Base-by-base conservation (phyloP, 2,113 vertebrate genomes). In the Tursiops truncatus region DNA sequence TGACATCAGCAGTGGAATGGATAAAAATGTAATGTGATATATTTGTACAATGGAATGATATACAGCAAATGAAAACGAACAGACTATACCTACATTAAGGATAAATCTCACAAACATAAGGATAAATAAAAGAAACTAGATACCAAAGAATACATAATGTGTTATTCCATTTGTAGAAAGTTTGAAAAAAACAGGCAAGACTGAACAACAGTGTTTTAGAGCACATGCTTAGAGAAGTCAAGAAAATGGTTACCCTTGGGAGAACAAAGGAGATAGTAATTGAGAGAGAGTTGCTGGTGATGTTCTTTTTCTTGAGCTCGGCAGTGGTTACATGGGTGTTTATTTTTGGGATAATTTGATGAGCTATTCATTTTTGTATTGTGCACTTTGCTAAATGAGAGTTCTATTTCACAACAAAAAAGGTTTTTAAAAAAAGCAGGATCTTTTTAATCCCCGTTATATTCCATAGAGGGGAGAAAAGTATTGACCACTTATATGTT, bases 361-460 rank as follows among this genome's bases (percentile, higher is more conserved):
- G 38, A 87, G 33, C 53, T 89, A 21, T 50, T 89, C 58, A 73
- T 62, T 84, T 95, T 88, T 62, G 36, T 83, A 53, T 89, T 62
- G 63, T 86, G 58, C 21, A 76, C 3, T 91, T 96, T 65, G 71
- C 36, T 60, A 33, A 65, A 44, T 85, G 5, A 85, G 5, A 84
- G 38, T 79, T 50, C 63, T 56, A 93, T 53, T 97, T 88, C 36
- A 92, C 28, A 74, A 85, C 25, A 83, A 81, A 70, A 81, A 81
- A 63, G 25, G 0, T 23, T 65, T 77, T 84, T 12, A 62, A 60
- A 65, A 93, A 68, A 23, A 68, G 18, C 36, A 77, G 31, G 76
- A 83, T 91, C 25, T 79, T 79, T 79, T 60, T 84, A 38, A 70
- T 71, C 21, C 4, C 17, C 4, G 8, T 80, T 94, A 20, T 41